Evolutionary conservation across 1,140 invertebrate genomes (phyloP), one percentile per base, ranked within the genome.

Genomic region (Cephus cinctus): DNA sequence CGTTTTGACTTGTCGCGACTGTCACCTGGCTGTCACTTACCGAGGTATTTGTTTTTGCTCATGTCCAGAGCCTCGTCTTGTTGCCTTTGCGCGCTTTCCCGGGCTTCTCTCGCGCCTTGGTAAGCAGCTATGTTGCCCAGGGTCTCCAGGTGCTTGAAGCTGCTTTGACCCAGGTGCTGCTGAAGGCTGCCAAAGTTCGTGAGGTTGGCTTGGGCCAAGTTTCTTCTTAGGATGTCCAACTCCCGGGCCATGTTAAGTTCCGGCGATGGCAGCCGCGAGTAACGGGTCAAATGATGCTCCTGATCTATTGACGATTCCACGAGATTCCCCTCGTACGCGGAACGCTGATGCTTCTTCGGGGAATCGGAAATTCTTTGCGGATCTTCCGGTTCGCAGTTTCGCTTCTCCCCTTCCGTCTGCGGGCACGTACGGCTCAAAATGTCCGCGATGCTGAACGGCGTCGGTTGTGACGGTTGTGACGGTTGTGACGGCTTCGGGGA

Each of bases 11-110:
- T n/a, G n/a, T n/a, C n/a, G n/a, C n/a, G n/a, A n/a, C n/a, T n/a
- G n/a, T n/a, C n/a, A n/a, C n/a, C n/a, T n/a, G n/a, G n/a, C n/a
- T 6, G 19, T 5, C 4, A 47, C 67, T 61, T 31, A 77, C 74
- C 74, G 30, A 77, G 50, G 49, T 76, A 76, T 56, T 76, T 77
- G 34, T 50, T 73, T 43, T 77, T 77, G 62, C 75, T 77, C 75
- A 77, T 77, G 23, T 77, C 75, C 44, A 77, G 47, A 4, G 75
- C 75, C 34, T 76, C 67, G 45, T 75, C 75, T 35, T 77, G 75
- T 31, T 76, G 75, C 18, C 57, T 51, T 11, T 66, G 40, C 36
- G 59, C 47, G 3, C 57, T 15, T 6, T 63, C 60, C 20, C 59
- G 55, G 14, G 61, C 44, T 11, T 73, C 71, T 27, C 71, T 74